Evolutionary conservation across 2,888 invertebrate species (phyloP).

Genomic region (Micoletzkya japonica): DNA sequence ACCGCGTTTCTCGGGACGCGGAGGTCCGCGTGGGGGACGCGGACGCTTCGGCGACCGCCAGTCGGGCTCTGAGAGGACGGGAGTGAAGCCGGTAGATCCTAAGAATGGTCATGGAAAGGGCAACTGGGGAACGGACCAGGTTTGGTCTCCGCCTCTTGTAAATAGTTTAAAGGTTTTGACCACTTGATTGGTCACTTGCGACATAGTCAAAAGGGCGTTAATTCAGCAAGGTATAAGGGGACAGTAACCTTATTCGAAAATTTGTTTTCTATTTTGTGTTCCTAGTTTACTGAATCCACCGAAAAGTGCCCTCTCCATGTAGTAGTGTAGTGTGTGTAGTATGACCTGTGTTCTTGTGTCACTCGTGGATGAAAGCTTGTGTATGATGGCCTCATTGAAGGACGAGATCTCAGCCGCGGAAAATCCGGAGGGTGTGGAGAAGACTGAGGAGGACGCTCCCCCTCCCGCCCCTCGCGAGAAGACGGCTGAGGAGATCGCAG

Average conservation of each 20-base stretch:
- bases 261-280: too few species aligned
- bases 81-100: constrained; percentile 52
- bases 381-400: too few species aligned
- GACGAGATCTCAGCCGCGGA: constrained; percentile 29
- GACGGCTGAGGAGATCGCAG: constrained; percentile 50
- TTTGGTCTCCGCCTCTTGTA: constrained; percentile 16
- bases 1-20: constrained; percentile 29
- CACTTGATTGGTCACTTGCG: too few species aligned
- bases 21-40: constrained; percentile 37
- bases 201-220: too few species aligned
- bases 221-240: too few species aligned
- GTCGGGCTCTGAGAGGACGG: constrained; percentile 57
- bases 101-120: constrained; percentile 66
- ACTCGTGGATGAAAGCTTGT: too few species aligned
- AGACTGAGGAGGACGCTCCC: constrained; percentile 37
- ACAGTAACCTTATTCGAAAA: too few species aligned
- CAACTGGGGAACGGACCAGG: constrained; percentile 60
- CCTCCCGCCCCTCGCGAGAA: constrained; percentile 43
- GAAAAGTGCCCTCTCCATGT: too few species aligned
- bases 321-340: too few species aligned
- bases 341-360: too few species aligned
- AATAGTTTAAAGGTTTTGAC: too few species aligned
- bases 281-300: too few species aligned
- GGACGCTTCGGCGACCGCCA: constrained; percentile 46
- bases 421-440: constrained; percentile 27